phyloP scores from a whole-genome alignment of 2,888 invertebrate species.

The Timandra comae region DNA sequence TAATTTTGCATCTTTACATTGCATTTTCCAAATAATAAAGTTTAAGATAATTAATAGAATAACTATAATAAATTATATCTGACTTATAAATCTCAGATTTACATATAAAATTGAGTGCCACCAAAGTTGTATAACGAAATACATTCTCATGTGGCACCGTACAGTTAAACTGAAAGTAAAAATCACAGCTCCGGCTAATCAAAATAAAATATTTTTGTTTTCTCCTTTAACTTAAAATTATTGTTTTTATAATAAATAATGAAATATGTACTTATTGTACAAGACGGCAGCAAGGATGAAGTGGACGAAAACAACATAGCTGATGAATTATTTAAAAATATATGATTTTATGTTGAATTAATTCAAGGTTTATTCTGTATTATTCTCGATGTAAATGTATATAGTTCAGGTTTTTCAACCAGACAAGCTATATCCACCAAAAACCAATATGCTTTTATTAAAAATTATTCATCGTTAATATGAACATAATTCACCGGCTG shows the following conservation, averaged over 20 bases:
- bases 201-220: constrained; percentile 70
- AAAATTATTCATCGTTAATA: no score
- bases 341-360: no score
- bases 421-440: no score
- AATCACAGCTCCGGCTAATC: constrained; percentile 77
- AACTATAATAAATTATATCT: not conserved
- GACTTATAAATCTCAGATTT: not conserved
- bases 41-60: no score
- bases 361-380: no score
- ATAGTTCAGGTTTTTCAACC: no score
- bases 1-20: no score
- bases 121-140: constrained; percentile 1
- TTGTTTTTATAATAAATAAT: constrained; percentile 72
- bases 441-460: no score
- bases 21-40: no score
- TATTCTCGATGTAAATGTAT: no score
- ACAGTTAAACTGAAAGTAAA: constrained; percentile 67
- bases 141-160: constrained; percentile 24
- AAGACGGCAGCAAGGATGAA: constrained; percentile 59
- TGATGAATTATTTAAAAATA: no score
- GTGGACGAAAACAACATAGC: constrained; percentile 49
- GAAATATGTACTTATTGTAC: constrained; percentile 55
- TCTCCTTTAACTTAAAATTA: constrained; percentile 60
- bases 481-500: no score
- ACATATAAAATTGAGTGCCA: constrained; percentile 2